These are phyloP conservation scores for Nemotelus pantherinus DNA, from an alignment of 2,888 invertebrate genomes.

Conservation along the genomic window DNA sequence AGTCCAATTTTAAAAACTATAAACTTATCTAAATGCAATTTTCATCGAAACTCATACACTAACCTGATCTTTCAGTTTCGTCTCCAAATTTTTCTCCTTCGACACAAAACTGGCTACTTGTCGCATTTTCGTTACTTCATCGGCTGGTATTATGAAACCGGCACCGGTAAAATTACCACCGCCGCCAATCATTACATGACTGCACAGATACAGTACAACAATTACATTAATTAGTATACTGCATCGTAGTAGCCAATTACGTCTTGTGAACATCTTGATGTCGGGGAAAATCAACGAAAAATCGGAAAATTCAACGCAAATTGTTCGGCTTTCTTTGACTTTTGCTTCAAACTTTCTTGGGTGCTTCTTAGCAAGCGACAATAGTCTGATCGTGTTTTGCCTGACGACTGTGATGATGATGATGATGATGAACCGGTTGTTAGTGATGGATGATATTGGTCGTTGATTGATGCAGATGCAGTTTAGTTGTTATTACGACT, in stretches of 20 bases:
- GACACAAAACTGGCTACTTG: constrained; percentile 27
- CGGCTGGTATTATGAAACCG: constrained; percentile 59
- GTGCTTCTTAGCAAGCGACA: background rate
- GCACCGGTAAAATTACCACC: constrained; percentile 62
- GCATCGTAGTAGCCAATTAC: constrained; percentile 78
- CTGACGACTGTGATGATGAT: too few relatives aligned
- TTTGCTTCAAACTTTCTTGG: constrained; percentile 2
- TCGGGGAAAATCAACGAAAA: too few relatives aligned
- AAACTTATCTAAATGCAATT: too few relatives aligned
- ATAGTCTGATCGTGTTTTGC: background rate
- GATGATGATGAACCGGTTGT: too few relatives aligned
- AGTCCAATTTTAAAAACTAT: too few relatives aligned
- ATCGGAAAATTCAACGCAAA: background rate
- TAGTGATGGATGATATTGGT: too few relatives aligned
- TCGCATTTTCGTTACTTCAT: constrained; percentile 41
- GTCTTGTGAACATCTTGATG: constrained; percentile 67
- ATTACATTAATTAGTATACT: constrained; percentile 80
- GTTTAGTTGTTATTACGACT: too few relatives aligned
- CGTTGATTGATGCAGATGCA: too few relatives aligned
- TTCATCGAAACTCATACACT: background rate
- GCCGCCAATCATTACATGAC: constrained; percentile 69
- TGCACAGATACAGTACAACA: constrained; percentile 76
- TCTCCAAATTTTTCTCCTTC: constrained; percentile 24
- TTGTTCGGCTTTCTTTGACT: background rate
- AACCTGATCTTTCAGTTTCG: constrained; percentile 46